phyloP scores from a whole-genome alignment of 2,113 vertebrate genomes.

The Tringa solitaria region DNA sequence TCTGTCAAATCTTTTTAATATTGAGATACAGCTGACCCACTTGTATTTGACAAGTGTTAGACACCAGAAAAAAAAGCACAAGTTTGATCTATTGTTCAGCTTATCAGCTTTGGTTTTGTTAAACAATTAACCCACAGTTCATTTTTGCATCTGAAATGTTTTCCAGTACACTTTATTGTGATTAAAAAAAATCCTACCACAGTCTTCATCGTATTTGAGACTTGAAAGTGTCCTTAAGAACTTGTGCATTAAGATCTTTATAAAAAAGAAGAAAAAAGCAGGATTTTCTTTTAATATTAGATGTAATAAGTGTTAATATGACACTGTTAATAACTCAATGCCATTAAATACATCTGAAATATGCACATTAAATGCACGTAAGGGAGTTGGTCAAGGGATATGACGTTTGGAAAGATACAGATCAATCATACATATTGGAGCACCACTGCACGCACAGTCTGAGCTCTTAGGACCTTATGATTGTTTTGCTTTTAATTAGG shows the following conservation, averaged over 20 bases:
- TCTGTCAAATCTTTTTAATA: constrained; percentile 41
- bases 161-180: background rate
- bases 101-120: background rate
- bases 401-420: background rate
- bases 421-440: background rate
- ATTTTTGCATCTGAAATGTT: background rate
- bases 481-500: background rate
- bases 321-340: background rate
- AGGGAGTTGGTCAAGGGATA: background rate
- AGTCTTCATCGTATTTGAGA: background rate
- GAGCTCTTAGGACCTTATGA: background rate
- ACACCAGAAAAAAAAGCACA: background rate
- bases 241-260: background rate
- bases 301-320: background rate
- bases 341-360: background rate
- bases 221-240: background rate
- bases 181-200: background rate
- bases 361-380: background rate
- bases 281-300: background rate
- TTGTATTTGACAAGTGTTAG: background rate
- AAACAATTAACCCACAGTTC: background rate
- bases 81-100: background rate
- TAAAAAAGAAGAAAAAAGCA: background rate
- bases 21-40: background rate
- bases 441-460: too few relatives aligned